Conservation (phyloP, 2,888 invertebrate genomes). For the Tachina grossa region DNA sequence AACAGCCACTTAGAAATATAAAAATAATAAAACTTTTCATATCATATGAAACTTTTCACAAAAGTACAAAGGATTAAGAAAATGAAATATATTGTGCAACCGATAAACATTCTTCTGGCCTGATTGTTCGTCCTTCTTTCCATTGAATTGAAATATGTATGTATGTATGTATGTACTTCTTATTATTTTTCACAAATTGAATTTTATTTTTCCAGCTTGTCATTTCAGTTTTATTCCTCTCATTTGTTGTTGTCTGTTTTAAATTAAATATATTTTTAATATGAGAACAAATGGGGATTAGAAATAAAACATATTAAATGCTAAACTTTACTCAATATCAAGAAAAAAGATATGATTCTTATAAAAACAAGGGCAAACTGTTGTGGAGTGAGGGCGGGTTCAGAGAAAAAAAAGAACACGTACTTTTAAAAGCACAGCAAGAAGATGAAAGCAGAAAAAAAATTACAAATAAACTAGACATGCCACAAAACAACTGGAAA, state of each 20-base stretch:
- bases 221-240: conserved; percentile 1
- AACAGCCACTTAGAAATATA: background rate
- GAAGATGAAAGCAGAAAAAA: no score
- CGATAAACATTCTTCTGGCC: background rate
- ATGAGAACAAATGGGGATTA: background rate
- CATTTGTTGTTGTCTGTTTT: conserved; percentile 6
- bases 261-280: conserved; percentile 28
- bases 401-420: no score
- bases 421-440: no score
- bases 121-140: conserved; percentile 6
- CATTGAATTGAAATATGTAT: conserved; percentile 1
- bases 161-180: no score
- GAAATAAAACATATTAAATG: conserved; percentile 42
- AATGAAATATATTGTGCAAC: background rate
- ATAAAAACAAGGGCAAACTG: background rate
- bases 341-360: conserved; percentile 1
- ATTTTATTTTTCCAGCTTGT: conserved; percentile 30
- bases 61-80: background rate
- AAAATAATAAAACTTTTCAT: conserved; percentile 1
- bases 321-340: conserved; percentile 46
- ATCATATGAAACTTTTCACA: conserved; percentile 4
- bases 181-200: conserved; percentile 27
- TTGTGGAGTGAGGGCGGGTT: background rate
- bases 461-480: background rate
- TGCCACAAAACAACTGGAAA: conserved; percentile 2